These are phyloP conservation scores for Gobio occitaniae DNA, from an alignment of 2,797 vertebrate genomes.

Conservation along the genomic window DNA sequence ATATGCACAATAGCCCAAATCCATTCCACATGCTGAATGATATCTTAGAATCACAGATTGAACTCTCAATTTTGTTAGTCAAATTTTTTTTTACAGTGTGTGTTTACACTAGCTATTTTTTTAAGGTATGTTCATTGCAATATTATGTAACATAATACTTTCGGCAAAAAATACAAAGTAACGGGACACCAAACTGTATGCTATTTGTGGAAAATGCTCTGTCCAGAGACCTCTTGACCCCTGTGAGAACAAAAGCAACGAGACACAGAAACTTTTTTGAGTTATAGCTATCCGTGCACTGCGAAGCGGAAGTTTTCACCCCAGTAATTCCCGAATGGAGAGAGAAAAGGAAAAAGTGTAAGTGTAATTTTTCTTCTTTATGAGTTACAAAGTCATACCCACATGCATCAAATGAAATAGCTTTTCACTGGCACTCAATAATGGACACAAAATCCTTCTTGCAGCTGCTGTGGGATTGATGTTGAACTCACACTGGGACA, in stretches of 20 bases:
- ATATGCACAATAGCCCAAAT: not conserved
- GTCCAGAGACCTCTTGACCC: slow-evolving; percentile 27
- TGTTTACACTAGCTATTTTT: not conserved
- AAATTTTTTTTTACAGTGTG: not conserved
- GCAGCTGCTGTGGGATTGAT: slow-evolving; percentile 53
- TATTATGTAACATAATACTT: not conserved
- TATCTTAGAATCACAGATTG: not conserved
- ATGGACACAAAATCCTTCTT: slow-evolving; percentile 51
- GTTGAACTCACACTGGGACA: slow-evolving; percentile 53
- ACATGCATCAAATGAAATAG: slow-evolving; percentile 56
- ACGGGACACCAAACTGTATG: not conserved
- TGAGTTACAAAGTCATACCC: slow-evolving; percentile 57
- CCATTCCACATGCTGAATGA: not conserved
- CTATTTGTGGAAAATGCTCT: not conserved
- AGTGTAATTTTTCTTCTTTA: slow-evolving; percentile 50
- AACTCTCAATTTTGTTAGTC: not conserved
- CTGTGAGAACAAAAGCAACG: slow-evolving; percentile 14
- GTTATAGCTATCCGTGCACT: slow-evolving; percentile 11
- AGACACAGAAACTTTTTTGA: slow-evolving; percentile 31
- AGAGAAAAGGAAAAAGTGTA: slow-evolving; percentile 12
- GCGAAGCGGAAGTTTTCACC: slow-evolving; percentile 30
- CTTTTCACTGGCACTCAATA: slow-evolving; percentile 45
- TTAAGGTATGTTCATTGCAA: not conserved
- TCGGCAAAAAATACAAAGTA: not conserved
- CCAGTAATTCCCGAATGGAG: slow-evolving; percentile 24